Evolutionary conservation across 2,888 invertebrate genomes (phyloP), one percentile per base, ranked within the genome.

Genomic region (Polyommatus icarus): DNA sequence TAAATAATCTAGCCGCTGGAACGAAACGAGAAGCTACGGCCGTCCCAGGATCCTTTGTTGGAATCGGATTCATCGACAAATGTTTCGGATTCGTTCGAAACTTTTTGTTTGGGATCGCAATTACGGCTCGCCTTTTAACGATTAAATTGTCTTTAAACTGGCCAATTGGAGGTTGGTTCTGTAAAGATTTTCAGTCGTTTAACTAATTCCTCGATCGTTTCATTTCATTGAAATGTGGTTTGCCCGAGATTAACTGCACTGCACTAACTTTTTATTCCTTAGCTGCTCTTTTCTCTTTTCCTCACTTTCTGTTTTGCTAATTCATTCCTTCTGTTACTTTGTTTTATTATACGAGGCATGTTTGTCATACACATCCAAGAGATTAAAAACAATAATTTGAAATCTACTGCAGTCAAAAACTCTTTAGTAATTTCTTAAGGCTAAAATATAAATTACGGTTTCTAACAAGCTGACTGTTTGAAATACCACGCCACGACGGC

Each of bases 11-110:
- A 77, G 76, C 54, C 57, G 76, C 79, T 79, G 81, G 80, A 80
- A 80, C 76, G 79, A 80, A 82, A 79, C 79, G 80, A 79, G 80
- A 82, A 82, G 82, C 80, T 81, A 80, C 80, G 80, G 79, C 82
- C 79, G 77, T 79, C 79, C 76, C 78, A 36, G 79, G 78, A 79
- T 77, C 78, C 29, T 50, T 71, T 71, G 32, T 71, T 10, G 77
- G 75, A 78, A 76, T 79, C 78, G 76, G 79, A 80, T 80, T 76
- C 46, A 81, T 79, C 76, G 81, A 76, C 76, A 78, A 82, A 80
- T 80, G 77, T 80, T 78, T 73, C 78, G 79, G 78, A 80, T 79
- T 79, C 76, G 67, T 71, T 78, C 77, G 32, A 77, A 24, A 59
- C 71, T 78, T 79, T 78, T 79, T 77, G 50, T 78, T 79, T 46